A percentile compares a stretch with the other conserved stretches of the same genome.
phyloP scores from a whole-genome alignment of 2,888 invertebrate genomes.

The Epistrophe eligans region DNA sequence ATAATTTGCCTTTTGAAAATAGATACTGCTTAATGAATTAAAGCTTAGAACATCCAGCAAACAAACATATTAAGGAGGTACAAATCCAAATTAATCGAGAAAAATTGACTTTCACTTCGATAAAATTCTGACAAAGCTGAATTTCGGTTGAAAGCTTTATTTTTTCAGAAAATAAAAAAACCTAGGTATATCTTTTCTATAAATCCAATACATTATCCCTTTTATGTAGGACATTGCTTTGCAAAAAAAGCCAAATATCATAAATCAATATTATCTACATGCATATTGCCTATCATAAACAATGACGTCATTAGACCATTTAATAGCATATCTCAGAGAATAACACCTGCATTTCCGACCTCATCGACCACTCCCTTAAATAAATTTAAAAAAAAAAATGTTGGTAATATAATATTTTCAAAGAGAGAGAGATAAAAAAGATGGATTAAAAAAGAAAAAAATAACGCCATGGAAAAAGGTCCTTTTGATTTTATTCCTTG shows the following conservation, averaged over 20 bases:
- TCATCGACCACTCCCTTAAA: slow-evolving; percentile 59
- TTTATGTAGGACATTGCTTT: background rate
- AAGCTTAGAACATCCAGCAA: no score
- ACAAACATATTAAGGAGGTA: no score
- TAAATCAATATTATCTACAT: slow-evolving; percentile 11
- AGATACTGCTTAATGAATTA: no score
- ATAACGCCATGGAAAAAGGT: slow-evolving; percentile 21
- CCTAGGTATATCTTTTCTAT: no score
- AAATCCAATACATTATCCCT: background rate
- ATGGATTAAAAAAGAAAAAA: background rate
- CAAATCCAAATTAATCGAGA: no score
- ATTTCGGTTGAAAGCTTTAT: no score
- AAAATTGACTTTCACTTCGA: no score
- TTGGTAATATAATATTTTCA: slow-evolving; percentile 18
- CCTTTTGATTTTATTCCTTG: slow-evolving; percentile 46
- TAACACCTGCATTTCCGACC: slow-evolving; percentile 51
- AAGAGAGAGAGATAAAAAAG: slow-evolving; percentile 17
- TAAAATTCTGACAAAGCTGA: no score
- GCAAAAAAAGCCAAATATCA: background rate
- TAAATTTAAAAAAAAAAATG: background rate
- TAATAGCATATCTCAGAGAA: slow-evolving; percentile 15
- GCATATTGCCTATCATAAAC: slow-evolving; percentile 14
- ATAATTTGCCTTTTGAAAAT: no score
- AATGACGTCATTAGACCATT: slow-evolving; percentile 33
- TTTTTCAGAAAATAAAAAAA: no score